Conservation (phyloP, 1,140 invertebrate genomes). For the Anastatus disparis region DNA sequence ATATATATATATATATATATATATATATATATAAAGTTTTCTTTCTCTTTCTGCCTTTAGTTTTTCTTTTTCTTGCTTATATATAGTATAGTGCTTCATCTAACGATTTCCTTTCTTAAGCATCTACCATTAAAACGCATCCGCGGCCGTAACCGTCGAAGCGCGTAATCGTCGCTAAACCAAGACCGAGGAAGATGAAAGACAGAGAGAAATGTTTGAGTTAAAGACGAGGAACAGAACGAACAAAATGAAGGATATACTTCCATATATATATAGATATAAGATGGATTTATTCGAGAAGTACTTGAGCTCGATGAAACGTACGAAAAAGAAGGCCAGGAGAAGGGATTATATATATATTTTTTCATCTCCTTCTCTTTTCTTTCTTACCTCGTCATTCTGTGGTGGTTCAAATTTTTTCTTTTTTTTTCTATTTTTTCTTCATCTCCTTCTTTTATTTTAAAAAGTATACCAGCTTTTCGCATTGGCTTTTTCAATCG, state of each 20-base stretch:
- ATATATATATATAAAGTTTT: too few species aligned
- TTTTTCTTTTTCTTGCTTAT: not conserved
- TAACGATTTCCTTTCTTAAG: not conserved
- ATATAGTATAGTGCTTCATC: not conserved
- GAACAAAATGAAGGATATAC: too few species aligned
- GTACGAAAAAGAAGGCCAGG: not conserved
- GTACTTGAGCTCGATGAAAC: conserved; percentile 32
- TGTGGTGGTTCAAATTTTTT: conserved; percentile 7
- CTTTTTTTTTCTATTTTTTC: not conserved
- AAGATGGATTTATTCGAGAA: conserved; percentile 39
- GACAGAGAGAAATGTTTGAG: conserved; percentile 5
- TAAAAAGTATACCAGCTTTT: not conserved
- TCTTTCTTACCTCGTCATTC: not conserved
- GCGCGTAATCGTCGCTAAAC: conserved; percentile 44
- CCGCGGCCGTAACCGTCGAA: conserved; percentile 19
- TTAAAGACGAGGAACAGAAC: too few species aligned
- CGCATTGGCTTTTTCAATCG: not conserved
- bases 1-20: too few species aligned
- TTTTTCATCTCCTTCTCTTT: not conserved
- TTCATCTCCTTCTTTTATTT: not conserved
- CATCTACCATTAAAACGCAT: conserved; percentile 28
- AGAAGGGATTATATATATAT: conserved; percentile 12
- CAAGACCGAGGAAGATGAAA: conserved; percentile 7
- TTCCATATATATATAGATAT: too few species aligned
- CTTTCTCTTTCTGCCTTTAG: too few species aligned